Evolutionary conservation across 2,113 vertebrate species (phyloP), one percentile per base, ranked within the genome.

Genomic region (Mormoops blainvillei): DNA sequence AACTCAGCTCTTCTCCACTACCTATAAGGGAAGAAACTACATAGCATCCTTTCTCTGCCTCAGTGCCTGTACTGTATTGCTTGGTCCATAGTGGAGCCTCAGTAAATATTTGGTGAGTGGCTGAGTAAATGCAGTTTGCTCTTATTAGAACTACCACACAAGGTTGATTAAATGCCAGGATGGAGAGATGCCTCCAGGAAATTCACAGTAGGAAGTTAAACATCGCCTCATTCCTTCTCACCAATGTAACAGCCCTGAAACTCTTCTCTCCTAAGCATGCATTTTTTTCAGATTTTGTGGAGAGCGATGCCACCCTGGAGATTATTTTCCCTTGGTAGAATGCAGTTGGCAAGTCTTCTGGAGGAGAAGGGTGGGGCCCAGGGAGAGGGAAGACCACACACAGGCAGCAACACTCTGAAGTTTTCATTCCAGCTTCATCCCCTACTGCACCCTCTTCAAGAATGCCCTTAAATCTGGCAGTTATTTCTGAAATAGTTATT

Each of bases 311-410:
- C 94, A 94, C 94, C 63, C 80, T 73, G 63, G 73, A 96, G 86
- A 86, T 65, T 8, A 36, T 93, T 96, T 83, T 48, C 83, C 58
- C 74, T 92, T 50, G 71, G 67, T 88, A 54, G 82, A 95, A 73
- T 50, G 65, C n/a, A 28, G 3, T 89, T 94, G 81, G 95, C 86
- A 94, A 65, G 56, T 58, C 36, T 87, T 84, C 52, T 58, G 28
- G 41, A 82, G n/a, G 12, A 41, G 16, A 74, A 93, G 83, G 83
- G 77, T 11, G 61, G 54, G 38, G 43, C 28, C 13, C 7, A 3
- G 31, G 43, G 70, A 86, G 18, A 22, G 20, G 48, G 73, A 70
- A 52, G 97, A 96, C 96, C 94, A 98, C 97, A 95, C 95, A 89
- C 84, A 78, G 36, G 50, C 38, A 95, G n/a, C 48, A 74, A 38